Evolutionary conservation across 2,888 invertebrate species (phyloP), one percentile per base, ranked within the genome.

Genomic region (Andrena bicolor): DNA sequence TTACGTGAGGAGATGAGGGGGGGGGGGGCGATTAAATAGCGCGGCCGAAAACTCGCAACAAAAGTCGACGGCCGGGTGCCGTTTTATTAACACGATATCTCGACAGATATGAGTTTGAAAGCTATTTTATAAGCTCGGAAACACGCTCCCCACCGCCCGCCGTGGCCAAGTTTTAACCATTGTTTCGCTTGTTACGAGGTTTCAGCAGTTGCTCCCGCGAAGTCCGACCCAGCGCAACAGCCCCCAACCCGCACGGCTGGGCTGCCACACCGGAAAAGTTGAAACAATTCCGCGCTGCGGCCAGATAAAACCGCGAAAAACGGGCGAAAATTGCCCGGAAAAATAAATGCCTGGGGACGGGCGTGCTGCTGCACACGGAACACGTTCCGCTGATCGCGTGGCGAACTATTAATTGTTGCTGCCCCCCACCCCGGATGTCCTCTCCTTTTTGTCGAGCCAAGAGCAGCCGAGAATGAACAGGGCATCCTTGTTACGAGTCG

Each of bases 181-280:
- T 76, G 76, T 76, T 76, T 70, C 69, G 69, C 76, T 76, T 69
- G 76, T 76, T 69, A 76, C 76, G 69, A 70, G 76, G 53, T 70
- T 64, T 64, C 69, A 69, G 63, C 76, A 70, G 76, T 76, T 63
- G 61, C 69, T 56, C 53, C n/a, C 76, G 10, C 76, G 26, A 64
- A 76, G 76, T 70, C 32, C 35, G 28, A 16, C 56, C n/a, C 58
- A 41, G 41, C 41, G 13, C 41, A 4, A 5, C 41, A 13, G 4
- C 41, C 41, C 23, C 32, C 51, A n/a, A 2, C 28, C 10, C 65
- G 4, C 23, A 10, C 23, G 26, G 26, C 58, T 2, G 20, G 41
- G 5, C 49, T 8, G 16, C 16, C 65, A 28, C 41, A 51, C 49
- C 41, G 60, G 75, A 76, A 69, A 76, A 76, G 76, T 70, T 75